Evolutionary conservation across 2,888 invertebrate genomes (phyloP).

Genomic region (Epsilonema sp.): DNA sequence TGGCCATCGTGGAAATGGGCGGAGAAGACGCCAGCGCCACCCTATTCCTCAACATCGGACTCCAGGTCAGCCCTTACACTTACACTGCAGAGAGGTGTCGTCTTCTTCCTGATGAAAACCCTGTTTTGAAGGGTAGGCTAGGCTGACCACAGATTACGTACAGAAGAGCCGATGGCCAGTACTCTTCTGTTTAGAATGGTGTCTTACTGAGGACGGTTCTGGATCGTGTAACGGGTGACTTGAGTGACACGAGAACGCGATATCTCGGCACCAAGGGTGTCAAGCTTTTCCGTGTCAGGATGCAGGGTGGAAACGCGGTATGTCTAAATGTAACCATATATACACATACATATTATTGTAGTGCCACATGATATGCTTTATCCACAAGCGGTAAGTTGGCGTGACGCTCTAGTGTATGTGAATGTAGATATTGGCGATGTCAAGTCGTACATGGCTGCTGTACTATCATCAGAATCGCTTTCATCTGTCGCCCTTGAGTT

Average conservation of each 20-base stretch:
- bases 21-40: constrained; percentile 17
- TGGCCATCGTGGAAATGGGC: constrained; percentile 68
- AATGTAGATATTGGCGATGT: constrained; percentile 65
- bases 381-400: too few relatives aligned
- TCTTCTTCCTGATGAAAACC: too few relatives aligned
- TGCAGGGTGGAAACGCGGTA: constrained; percentile 85
- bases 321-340: constrained; percentile 17
- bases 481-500: constrained; percentile 40
- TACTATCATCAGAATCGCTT: constrained; percentile 83
- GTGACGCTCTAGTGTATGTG: too few relatives aligned
- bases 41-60: constrained; percentile 60
- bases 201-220: constrained; percentile 75
- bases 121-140: too few relatives aligned
- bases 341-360: background rate
- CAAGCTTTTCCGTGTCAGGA: constrained; percentile 77
- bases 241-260: constrained; percentile 87
- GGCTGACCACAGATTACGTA: too few relatives aligned
- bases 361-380: background rate
- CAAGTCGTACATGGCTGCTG: constrained; percentile 89
- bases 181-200: constrained; percentile 71
- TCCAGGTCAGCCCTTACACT: constrained; percentile 43
- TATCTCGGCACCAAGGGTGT: constrained; percentile 88
- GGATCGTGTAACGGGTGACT: constrained; percentile 82
- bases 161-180: too few relatives aligned
- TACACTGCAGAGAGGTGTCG: too few relatives aligned